Evolutionary conservation across 1,140 invertebrate species (phyloP), one percentile per base, ranked within the genome.

Genomic region (Microplitis mediator): DNA sequence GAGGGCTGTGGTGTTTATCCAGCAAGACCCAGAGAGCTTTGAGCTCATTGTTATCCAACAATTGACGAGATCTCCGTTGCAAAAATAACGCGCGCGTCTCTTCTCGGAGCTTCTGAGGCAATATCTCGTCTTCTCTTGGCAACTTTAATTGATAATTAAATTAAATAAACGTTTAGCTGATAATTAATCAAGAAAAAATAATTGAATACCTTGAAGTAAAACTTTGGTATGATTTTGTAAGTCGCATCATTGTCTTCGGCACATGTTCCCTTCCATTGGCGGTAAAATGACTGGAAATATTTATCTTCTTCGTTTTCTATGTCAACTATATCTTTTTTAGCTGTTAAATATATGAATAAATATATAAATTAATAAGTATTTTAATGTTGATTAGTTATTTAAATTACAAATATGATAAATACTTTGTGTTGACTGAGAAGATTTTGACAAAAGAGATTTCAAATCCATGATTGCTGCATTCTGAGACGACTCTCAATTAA

Each of bases 21-120:
- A 98, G 84, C 31, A 95, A 84, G 52, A 91, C 89, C 94, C 95
- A 97, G 1, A 98, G 82, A 54, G 93, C 90, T 85, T 95, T 95
- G 39, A 98, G 82, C 85, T 98, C 96, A 78, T 93, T 92, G 84
- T 95, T 95, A 84, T 96, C 93, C 23, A 97, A 83, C 5, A 97
- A 86, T 80, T 95, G 92, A 76, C 92, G 90, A 72, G 93, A 95
- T 82, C 93, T 91, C 79, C 94, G 91, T 86, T 97, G 93, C 31
- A 98, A 82, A 82, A 97, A 95, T 60, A 94, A 88, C 9, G 95
- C 93, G 79, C 95, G 88, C 0, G 95, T 95, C 86, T 97, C 95
- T 84, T 96, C 95, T 58, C 94, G 87, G n/a, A 97, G 82, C 82
- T 95, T 95, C 79, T 94, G 91, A 0, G 92, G 88, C 11, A 96